Evolutionary conservation across 2,797 vertebrate genomes (phyloP).

Genomic region (Hoplostethus atlanticus): DNA sequence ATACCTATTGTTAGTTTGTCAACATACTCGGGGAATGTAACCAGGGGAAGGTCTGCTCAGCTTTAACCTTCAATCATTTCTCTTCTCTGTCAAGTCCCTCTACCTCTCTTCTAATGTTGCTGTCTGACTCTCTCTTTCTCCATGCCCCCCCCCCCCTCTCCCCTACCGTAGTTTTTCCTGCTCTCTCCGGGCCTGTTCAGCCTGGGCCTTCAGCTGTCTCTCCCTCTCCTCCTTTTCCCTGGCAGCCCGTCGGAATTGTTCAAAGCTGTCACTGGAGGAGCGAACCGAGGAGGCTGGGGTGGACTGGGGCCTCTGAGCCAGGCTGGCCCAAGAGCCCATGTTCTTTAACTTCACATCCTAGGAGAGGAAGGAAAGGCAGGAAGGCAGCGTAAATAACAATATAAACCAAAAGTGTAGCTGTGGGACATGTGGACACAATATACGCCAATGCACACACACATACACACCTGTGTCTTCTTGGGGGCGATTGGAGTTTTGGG

Average conservation of each 20-base stretch:
- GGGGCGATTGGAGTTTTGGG: slow-evolving; percentile 89
- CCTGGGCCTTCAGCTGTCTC: slow-evolving; percentile 90
- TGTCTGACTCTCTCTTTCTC: slow-evolving; percentile 71
- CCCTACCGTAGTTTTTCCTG: slow-evolving; percentile 88
- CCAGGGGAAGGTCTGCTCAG: no score
- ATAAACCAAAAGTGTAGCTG: no score
- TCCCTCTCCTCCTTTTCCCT: slow-evolving; percentile 94
- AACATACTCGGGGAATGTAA: no score
- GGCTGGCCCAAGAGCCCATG: slow-evolving; percentile 94
- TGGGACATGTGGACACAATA: no score
- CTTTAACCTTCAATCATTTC: no score
- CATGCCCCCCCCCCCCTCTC: slow-evolving; percentile 70
- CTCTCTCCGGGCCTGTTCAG: slow-evolving; percentile 89
- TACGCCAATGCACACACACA: background rate
- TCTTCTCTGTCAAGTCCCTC: no score
- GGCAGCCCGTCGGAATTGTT: slow-evolving; percentile 90
- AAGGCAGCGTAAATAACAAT: no score
- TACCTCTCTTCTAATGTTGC: no score
- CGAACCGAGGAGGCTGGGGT: slow-evolving; percentile 88
- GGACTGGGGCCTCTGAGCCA: slow-evolving; percentile 91
- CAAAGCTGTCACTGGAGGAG: slow-evolving; percentile 94
- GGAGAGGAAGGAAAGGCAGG: background rate
- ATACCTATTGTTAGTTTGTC: no score
- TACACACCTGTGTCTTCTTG: slow-evolving; percentile 87
- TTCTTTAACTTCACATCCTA: slow-evolving; percentile 92